Percentiles rank a stretch among this genome's conserved stretches.
phyloP scores from a whole-genome alignment of 2,888 invertebrate species.

The Melinopterus prodromus region DNA sequence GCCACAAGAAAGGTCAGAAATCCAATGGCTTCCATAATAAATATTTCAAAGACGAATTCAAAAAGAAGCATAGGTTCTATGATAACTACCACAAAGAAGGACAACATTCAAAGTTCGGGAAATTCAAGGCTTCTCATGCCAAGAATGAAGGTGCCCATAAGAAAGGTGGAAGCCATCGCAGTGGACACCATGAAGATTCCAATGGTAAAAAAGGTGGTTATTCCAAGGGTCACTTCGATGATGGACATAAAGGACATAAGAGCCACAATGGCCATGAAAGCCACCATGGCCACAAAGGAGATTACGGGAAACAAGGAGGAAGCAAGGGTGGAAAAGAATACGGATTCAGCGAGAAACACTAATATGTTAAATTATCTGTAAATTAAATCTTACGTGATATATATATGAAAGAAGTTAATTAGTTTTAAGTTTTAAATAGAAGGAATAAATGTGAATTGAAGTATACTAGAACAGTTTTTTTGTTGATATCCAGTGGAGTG shows the following conservation, averaged over 20 bases:
- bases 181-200: constrained; percentile 68
- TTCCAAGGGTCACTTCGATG: constrained; percentile 71
- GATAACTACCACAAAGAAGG: constrained; percentile 78
- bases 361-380: background rate
- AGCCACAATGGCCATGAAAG: constrained; percentile 70
- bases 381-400: background rate
- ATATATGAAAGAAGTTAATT: background rate
- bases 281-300: constrained; percentile 67
- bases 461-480: background rate
- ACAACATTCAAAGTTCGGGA: constrained; percentile 73
- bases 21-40: constrained; percentile 82
- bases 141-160: constrained; percentile 71
- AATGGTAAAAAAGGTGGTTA: constrained; percentile 71
- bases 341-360: constrained; percentile 28
- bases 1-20: constrained; percentile 80
- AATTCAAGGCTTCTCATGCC: constrained; percentile 71
- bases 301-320: constrained; percentile 56
- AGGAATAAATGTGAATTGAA: background rate
- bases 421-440: background rate
- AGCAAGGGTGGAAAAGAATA: constrained; percentile 17
- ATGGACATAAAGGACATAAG: constrained; percentile 71
- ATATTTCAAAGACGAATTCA: constrained; percentile 80
- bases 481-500: background rate
- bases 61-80: constrained; percentile 81
- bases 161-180: constrained; percentile 71